phyloP scores from a whole-genome alignment of 2,797 vertebrate species.

The Lepilemur septentrionalis region DNA sequence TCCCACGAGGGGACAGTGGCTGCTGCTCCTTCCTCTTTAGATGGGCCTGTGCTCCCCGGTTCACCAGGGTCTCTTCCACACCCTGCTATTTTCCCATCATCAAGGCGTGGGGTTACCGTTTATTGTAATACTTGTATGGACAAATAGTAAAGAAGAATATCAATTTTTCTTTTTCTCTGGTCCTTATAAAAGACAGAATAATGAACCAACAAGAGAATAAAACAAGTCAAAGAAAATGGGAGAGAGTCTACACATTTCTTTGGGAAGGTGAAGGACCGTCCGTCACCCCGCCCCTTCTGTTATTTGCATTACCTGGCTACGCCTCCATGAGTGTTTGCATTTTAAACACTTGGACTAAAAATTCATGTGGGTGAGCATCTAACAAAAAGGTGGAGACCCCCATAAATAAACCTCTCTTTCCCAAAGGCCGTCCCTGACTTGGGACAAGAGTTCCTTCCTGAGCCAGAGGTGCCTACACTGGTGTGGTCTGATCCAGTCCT shows the following conservation, averaged over 20 bases:
- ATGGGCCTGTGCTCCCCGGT: fast-evolving
- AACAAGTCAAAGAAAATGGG: background rate
- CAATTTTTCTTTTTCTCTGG: background rate
- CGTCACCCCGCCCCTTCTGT: background rate
- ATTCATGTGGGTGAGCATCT: background rate
- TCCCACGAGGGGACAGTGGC: background rate
- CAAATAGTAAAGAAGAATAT: background rate
- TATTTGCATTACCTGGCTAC: background rate
- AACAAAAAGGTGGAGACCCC: too few species aligned
- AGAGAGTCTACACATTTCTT: background rate
- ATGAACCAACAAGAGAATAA: background rate
- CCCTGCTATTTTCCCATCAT: background rate
- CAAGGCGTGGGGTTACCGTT: background rate
- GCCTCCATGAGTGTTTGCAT: background rate
- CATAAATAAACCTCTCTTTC: background rate
- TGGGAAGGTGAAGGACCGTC: background rate
- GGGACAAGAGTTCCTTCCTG: background rate
- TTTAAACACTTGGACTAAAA: background rate
- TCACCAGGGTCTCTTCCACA: background rate
- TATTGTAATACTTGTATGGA: background rate
- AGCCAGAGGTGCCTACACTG: too few species aligned
- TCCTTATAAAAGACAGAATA: background rate
- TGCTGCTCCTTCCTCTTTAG: background rate
- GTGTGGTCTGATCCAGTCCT: background rate
- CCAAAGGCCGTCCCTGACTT: background rate